Conservation (phyloP, 2,888 invertebrate species). For the Oscheius sp. region DNA sequence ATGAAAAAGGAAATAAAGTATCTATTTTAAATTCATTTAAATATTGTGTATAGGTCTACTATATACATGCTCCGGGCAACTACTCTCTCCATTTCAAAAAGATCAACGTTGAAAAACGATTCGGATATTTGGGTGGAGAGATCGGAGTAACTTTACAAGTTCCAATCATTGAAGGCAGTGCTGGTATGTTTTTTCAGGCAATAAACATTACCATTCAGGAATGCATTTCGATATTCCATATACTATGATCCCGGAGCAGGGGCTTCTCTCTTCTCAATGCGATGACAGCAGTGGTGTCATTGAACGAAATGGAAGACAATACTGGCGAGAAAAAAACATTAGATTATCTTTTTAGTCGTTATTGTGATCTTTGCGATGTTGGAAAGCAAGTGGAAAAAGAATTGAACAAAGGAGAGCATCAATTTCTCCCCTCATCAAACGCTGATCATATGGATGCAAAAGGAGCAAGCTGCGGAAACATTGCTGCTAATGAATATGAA, state of each 20-base stretch:
- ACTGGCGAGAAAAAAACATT: conserved; percentile 59
- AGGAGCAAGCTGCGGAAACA: conserved; percentile 40
- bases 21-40: neutral
- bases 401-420: conserved; percentile 52
- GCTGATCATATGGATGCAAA: conserved; percentile 31
- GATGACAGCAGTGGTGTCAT: conserved; percentile 67
- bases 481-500: conserved; percentile 45
- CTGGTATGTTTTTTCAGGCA: conserved; percentile 42
- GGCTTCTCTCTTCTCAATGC: conserved; percentile 65
- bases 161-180: conserved; percentile 68
- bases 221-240: conserved; percentile 69
- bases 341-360: conserved; percentile 64
- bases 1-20: conserved; percentile 64
- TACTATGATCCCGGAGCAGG: conserved; percentile 68
- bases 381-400: conserved; percentile 61
- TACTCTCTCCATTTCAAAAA: conserved; percentile 65
- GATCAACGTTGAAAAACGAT: conserved; percentile 60
- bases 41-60: conserved; percentile 53
- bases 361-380: conserved; percentile 67
- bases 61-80: conserved; percentile 69
- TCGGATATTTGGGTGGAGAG: conserved; percentile 65
- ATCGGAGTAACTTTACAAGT: conserved; percentile 69
- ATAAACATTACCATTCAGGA: conserved; percentile 36
- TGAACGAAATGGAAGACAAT: conserved; percentile 66
- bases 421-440: conserved; percentile 36